A percentile compares a stretch with the other conserved stretches of the same genome.
Conservation (phyloP, 2,888 invertebrate species). For the Peribatodes rhomboidaria region DNA sequence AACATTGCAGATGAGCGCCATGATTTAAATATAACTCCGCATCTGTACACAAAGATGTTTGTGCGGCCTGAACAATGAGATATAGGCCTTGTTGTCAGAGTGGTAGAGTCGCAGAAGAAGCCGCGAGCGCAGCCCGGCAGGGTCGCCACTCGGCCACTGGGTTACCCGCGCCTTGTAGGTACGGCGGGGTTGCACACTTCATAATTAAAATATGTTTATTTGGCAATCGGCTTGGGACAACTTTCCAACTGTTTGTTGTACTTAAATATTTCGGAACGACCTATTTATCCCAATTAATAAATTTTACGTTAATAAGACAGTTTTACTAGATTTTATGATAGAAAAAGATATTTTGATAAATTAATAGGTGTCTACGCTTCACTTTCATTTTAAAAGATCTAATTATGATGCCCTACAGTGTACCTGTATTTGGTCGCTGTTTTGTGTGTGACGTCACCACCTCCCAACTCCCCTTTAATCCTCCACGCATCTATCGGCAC, state of each 20-base stretch:
- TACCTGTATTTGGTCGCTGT: too few species aligned
- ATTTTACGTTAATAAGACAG: constrained; percentile 1
- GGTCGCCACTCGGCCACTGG: constrained; percentile 60
- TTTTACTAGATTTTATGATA: background rate
- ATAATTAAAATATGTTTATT: constrained; percentile 53
- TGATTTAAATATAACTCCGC: constrained; percentile 81
- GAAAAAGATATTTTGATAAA: too few species aligned
- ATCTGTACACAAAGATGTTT: constrained; percentile 62
- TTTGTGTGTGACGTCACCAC: too few species aligned
- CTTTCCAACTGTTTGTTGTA: constrained; percentile 49
- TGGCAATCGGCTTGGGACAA: constrained; percentile 50
- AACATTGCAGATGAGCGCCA: constrained; percentile 81
- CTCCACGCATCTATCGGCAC: too few species aligned
- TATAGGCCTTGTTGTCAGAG: constrained; percentile 45
- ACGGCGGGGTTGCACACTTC: constrained; percentile 51
- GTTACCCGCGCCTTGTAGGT: constrained; percentile 57
- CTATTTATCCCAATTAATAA: constrained; percentile 9
- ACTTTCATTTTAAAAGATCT: too few species aligned
- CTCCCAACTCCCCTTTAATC: too few species aligned
- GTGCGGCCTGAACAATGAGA: constrained; percentile 57
- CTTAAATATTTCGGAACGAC: constrained; percentile 8
- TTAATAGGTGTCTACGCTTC: too few species aligned
- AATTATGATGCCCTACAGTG: too few species aligned
- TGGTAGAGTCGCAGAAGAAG: constrained; percentile 29
- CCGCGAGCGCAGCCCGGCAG: constrained; percentile 33